phyloP scores from a whole-genome alignment of 1,140 invertebrate genomes.

The Euura lappo region DNA sequence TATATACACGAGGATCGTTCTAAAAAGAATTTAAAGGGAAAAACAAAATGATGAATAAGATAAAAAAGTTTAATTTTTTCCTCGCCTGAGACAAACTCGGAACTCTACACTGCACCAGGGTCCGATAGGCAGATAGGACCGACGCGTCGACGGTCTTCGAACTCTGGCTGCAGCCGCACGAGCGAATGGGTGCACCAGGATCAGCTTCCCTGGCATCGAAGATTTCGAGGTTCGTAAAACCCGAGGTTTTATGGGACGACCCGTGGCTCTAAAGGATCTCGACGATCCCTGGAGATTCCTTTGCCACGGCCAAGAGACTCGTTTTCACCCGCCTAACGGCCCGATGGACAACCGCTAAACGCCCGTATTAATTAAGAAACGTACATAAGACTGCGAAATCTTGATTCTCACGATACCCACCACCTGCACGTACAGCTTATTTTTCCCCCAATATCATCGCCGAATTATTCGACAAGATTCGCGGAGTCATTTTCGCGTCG shows the following conservation, averaged over 20 bases:
- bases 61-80: background rate
- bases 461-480: no score
- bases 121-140: background rate
- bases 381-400: conserved; percentile 3
- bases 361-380: conserved; percentile 26
- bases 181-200: background rate
- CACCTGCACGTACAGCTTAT: no score
- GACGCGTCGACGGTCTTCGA: background rate
- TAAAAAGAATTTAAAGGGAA: background rate
- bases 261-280: conserved; percentile 3
- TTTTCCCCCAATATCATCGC: no score
- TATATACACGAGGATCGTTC: no score
- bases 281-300: conserved; percentile 8
- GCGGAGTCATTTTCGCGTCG: no score
- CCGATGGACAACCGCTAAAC: conserved; percentile 16
- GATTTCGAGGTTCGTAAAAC: conserved; percentile 4
- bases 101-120: background rate
- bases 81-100: background rate
- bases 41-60: background rate
- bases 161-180: background rate
- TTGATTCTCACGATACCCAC: conserved; percentile 5
- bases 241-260: conserved; percentile 2
- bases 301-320: background rate
- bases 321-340: conserved; percentile 16
- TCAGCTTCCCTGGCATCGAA: background rate